Percentiles rank a stretch among this genome's conserved stretches.
Evolutionary conservation across 2,888 invertebrate species (phyloP).

Genomic region (Carcina quercana): DNA sequence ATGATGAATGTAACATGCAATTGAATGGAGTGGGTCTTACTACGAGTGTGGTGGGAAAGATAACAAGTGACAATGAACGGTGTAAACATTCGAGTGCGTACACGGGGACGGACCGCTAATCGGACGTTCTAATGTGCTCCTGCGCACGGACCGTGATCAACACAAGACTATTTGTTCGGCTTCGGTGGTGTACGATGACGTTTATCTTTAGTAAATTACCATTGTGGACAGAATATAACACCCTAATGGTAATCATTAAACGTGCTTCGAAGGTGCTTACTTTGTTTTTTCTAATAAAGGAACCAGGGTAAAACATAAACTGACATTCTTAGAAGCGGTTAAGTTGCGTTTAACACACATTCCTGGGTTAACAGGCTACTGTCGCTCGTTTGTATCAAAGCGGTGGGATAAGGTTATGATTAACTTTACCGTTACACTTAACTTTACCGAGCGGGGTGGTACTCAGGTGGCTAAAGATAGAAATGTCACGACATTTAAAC

Average conservation of each 20-base stretch:
- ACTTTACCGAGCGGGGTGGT: constrained; percentile 12
- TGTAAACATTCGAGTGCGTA: constrained; percentile 24
- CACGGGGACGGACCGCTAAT: constrained; percentile 26
- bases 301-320: constrained; percentile 17
- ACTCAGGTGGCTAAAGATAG: constrained; percentile 23
- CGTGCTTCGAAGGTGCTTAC: constrained; percentile 9
- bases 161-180: constrained; percentile 1
- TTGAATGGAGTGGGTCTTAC: constrained; percentile 16
- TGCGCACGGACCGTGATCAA: constrained; percentile 11
- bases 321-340: constrained; percentile 41
- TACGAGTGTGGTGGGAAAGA: constrained; percentile 18
- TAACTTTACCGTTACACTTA: constrained; percentile 39
- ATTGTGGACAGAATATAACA: background rate
- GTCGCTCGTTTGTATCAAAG: constrained; percentile 27
- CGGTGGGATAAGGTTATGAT: constrained; percentile 45
- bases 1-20: constrained; percentile 19
- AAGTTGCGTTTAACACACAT: constrained; percentile 47
- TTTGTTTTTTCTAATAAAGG: constrained; percentile 13
- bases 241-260: constrained; percentile 1
- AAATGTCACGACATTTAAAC: constrained; percentile 29
- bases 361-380: constrained; percentile 36
- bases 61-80: constrained; percentile 25
- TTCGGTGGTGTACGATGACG: background rate
- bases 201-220: background rate
- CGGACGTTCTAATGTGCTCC: constrained; percentile 18